Base-by-base conservation (phyloP, 2,797 vertebrate genomes). In the Darevskia mixta region DNA sequence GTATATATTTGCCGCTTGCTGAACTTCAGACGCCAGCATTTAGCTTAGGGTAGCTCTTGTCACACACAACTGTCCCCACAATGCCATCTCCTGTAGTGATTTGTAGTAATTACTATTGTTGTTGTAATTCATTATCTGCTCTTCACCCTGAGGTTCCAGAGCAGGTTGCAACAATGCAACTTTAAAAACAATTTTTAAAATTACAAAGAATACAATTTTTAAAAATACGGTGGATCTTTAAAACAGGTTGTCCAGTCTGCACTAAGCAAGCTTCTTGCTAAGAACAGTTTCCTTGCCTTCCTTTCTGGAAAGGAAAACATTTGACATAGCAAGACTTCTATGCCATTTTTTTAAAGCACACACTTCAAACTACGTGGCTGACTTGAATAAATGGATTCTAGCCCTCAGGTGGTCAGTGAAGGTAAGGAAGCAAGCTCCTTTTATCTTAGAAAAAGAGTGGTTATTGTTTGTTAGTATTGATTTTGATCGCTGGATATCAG, bases 401-500 rank as follows among this genome's bases (percentile, higher is more conserved):
- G 1, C 0, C 4, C 38, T 86, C 20, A 45, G 72, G 10, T 72
- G 11, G 35, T 87, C 91, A 85, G 25, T 32, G 35, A n/a, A 69
- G 79, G 15, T 45, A 79, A 71, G 71, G 11, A 77, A 79, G 73
- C 43, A 5, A 73, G 41, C 66, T n/a, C 49, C 38, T 73, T 79
- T 20, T 82, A 64, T 75, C 78, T 75, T 38, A 49, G 71, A 82
- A 85, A 76, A 55, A 81, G 18, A 86, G 35, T 3, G 27, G 32
- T 55, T 73, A 43, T 81, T 61, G 61, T 67, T 41, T 67, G 69
- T 77, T 71, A 2, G 4, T 75, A 79, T 86, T 79, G 75, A 90
- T 83, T 86, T 79, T 87, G 66, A 83, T 72, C 2, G 0, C 66
- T 61, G 18, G 23, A 25, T 72, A 79, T 90, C 32, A n/a, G n/a